A percentile compares a stretch with the other conserved stretches of the same genome.
These are phyloP conservation scores for Sinocyclocheilus grahami DNA, from an alignment of 2,113 vertebrate genomes.

Conservation along the genomic window DNA sequence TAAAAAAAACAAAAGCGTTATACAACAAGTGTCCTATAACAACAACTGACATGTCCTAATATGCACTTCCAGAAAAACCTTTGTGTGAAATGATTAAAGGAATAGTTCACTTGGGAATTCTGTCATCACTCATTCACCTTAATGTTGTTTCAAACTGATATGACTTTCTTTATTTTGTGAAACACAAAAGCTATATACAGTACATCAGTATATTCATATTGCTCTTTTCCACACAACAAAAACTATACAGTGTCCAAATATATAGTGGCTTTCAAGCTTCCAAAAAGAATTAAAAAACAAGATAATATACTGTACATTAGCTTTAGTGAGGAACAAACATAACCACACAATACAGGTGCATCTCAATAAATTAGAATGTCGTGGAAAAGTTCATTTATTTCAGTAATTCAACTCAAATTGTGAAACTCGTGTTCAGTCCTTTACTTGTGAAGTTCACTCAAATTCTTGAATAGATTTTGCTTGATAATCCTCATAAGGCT, in stretches of 20 bases:
- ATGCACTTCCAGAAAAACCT: not conserved
- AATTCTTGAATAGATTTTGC: too few relatives aligned
- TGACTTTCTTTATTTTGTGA: not conserved
- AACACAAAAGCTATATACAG: not conserved
- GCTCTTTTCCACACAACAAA: not conserved
- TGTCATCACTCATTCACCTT: not conserved
- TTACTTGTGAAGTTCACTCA: too few relatives aligned
- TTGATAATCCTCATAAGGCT: too few relatives aligned
- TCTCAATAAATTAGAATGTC: too few relatives aligned
- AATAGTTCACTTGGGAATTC: not conserved
- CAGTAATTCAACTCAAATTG: too few relatives aligned
- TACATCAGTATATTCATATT: not conserved
- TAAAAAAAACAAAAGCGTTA: not conserved
- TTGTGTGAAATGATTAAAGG: slow-evolving; percentile 11
- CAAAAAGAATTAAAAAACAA: not conserved
- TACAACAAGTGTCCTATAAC: not conserved
- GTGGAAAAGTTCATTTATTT: too few relatives aligned
- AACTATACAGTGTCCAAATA: not conserved
- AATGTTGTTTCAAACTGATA: not conserved
- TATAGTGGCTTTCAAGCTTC: not conserved
- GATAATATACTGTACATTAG: too few relatives aligned
- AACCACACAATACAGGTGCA: too few relatives aligned
- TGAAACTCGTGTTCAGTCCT: too few relatives aligned
- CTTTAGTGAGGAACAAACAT: too few relatives aligned
- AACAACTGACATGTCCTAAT: not conserved